Percentiles rank a stretch among this genome's conserved stretches.
Conservation (phyloP, 1,140 invertebrate species). For the Cyclargus thomasi region DNA sequence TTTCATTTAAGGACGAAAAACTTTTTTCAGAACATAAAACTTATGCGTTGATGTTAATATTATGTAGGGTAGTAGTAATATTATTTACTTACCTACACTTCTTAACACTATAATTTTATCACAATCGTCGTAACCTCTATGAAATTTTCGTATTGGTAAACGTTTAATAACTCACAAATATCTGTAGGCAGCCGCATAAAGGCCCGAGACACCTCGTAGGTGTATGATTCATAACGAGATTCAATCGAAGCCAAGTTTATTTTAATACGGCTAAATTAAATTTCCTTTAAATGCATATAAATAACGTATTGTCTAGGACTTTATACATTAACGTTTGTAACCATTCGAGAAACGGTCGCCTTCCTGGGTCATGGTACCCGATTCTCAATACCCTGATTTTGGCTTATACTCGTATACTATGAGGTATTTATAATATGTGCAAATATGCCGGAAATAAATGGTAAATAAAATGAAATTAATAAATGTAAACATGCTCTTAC, state of each 20-base stretch:
- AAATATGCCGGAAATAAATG: too few species aligned
- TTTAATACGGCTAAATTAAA: constrained; percentile 10
- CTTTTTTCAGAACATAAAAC: too few species aligned
- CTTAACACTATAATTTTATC: not conserved
- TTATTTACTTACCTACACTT: too few species aligned
- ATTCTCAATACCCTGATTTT: too few species aligned
- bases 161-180: constrained; percentile 8
- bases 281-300: constrained; percentile 5
- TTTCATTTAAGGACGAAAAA: too few species aligned
- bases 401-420: too few species aligned
- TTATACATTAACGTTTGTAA: not conserved
- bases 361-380: not conserved
- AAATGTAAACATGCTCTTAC: too few species aligned
- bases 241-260: not conserved
- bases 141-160: not conserved
- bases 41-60: too few species aligned
- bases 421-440: too few species aligned
- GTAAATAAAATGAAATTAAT: too few species aligned
- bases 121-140: not conserved
- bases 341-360: not conserved
- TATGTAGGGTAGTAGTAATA: too few species aligned
- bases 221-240: constrained; percentile 12
- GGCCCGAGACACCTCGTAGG: constrained; percentile 1
- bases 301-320: not conserved
- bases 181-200: constrained; percentile 9